Percentiles rank a stretch among this genome's conserved stretches.
Evolutionary conservation across 2,797 vertebrate genomes (phyloP).

Genomic region (Cryptoprocta ferox): DNA sequence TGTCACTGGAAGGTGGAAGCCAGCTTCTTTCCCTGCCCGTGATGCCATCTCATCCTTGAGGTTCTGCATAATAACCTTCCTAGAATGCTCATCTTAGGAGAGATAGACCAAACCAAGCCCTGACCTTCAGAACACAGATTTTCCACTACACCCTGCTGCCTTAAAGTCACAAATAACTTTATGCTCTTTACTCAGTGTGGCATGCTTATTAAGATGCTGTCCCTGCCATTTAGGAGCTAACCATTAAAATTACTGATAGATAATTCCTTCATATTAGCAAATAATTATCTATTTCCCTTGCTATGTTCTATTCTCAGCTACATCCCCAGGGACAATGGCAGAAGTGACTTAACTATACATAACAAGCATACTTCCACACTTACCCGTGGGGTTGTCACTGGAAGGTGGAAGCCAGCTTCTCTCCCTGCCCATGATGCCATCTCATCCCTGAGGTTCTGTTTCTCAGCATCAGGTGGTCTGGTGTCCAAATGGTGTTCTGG

Average conservation of each 20-base stretch:
- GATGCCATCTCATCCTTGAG: background rate
- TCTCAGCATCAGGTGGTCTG: background rate
- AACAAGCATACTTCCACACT: background rate
- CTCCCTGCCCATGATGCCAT: background rate
- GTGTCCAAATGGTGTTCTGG: background rate
- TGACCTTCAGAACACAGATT: background rate
- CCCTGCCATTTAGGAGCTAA: background rate
- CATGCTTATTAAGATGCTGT: background rate
- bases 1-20: background rate
- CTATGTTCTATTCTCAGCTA: background rate
- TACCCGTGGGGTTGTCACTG: background rate
- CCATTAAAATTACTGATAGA: background rate
- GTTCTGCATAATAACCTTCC: background rate
- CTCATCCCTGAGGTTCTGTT: background rate
- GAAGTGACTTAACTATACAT: background rate
- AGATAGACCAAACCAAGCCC: background rate
- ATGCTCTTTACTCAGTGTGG: background rate
- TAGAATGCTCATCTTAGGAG: background rate
- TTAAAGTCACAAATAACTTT: background rate
- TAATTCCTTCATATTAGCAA: background rate
- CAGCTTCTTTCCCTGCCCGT: background rate
- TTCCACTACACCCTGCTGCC: background rate
- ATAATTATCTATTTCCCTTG: background rate
- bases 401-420: background rate
- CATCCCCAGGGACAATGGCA: background rate